A percentile compares a stretch with the other conserved stretches of the same genome.
phyloP scores from a whole-genome alignment of 2,888 invertebrate species.

The Phymatocera aterrima region DNA sequence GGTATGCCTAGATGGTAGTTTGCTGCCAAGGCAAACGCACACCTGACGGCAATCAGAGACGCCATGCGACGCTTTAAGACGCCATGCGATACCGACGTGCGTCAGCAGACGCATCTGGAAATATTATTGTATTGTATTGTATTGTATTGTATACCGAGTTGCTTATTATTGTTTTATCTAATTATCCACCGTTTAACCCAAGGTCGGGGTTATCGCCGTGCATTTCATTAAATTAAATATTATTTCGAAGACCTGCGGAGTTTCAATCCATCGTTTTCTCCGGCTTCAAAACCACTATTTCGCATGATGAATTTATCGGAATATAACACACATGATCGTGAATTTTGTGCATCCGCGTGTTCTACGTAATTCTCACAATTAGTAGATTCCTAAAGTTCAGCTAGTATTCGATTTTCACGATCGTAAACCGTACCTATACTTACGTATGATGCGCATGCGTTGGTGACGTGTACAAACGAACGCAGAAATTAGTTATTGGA shows the following conservation, averaged over 20 bases:
- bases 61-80: slow-evolving; percentile 39
- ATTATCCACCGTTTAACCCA: slow-evolving; percentile 38
- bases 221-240: not conserved
- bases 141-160: not conserved
- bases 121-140: slow-evolving; percentile 34
- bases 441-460: too few relatives aligned
- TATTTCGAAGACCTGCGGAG: not conserved
- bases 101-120: slow-evolving; percentile 27
- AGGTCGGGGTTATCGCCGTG: slow-evolving; percentile 19
- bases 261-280: not conserved
- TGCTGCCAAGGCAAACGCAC: slow-evolving; percentile 58
- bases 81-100: slow-evolving; percentile 61
- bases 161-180: slow-evolving; percentile 12
- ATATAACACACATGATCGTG: too few relatives aligned
- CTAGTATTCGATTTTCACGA: too few relatives aligned
- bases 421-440: too few relatives aligned
- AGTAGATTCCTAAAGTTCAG: too few relatives aligned
- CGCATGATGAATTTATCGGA: too few relatives aligned
- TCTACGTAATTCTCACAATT: too few relatives aligned
- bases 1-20: slow-evolving; percentile 44
- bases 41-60: slow-evolving; percentile 69
- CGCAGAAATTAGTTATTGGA: too few relatives aligned
- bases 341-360: too few relatives aligned
- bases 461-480: too few relatives aligned
- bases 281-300: too few relatives aligned